Percentiles rank a stretch among this genome's conserved stretches.
These are phyloP conservation scores for Cyclina sinensis DNA, from an alignment of 1,140 invertebrate genomes.

Conservation along the genomic window DNA sequence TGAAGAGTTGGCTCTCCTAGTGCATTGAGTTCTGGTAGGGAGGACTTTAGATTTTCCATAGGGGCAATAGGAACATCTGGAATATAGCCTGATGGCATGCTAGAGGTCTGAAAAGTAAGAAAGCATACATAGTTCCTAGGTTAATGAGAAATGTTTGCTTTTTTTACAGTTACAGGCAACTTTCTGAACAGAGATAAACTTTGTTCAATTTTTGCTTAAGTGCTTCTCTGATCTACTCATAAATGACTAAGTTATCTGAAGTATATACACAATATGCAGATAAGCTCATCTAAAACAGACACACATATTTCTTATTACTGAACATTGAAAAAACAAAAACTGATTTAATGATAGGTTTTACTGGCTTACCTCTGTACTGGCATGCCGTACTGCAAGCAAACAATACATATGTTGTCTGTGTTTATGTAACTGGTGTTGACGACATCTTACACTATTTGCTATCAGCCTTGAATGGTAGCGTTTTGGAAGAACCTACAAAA, in stretches of 20 bases:
- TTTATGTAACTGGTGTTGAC: neutral
- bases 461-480: neutral
- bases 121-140: too few relatives aligned
- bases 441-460: neutral
- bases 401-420: neutral
- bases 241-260: neutral
- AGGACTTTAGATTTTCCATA: neutral
- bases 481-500: slow-evolving; percentile 26
- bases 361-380: slow-evolving; percentile 24
- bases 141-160: too few relatives aligned
- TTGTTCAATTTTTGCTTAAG: too few relatives aligned
- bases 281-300: neutral
- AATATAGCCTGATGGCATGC: slow-evolving; percentile 50
- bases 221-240: too few relatives aligned
- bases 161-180: too few relatives aligned
- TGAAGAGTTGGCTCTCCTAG: slow-evolving; percentile 92
- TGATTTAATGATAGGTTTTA: too few relatives aligned
- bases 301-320: too few relatives aligned
- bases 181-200: too few relatives aligned
- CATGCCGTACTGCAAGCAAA: slow-evolving; percentile 3
- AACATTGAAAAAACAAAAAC: too few relatives aligned
- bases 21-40: slow-evolving; percentile 82
- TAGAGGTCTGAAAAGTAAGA: slow-evolving; percentile 4
- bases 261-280: neutral
- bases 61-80: slow-evolving; percentile 48